phyloP scores from a whole-genome alignment of 2,888 invertebrate genomes.

The Drosophila setosimentum region DNA sequence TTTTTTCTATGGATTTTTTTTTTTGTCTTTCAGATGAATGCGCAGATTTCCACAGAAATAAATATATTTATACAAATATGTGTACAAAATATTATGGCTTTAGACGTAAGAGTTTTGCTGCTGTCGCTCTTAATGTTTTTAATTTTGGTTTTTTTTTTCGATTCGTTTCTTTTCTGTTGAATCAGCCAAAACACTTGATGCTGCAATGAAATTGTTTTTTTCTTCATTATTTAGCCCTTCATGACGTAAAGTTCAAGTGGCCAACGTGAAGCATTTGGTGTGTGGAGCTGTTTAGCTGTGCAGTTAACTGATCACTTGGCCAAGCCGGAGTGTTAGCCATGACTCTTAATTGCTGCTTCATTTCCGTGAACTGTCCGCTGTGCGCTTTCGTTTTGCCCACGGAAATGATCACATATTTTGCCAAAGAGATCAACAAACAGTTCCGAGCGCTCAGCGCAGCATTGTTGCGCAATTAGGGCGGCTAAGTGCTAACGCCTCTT shows the following conservation, averaged over 20 bases:
- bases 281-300: slow-evolving; percentile 22
- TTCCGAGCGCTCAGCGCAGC: slow-evolving; percentile 15
- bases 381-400: slow-evolving; percentile 70
- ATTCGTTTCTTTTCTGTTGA: slow-evolving; percentile 56
- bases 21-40: slow-evolving; percentile 69
- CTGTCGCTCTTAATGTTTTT: slow-evolving; percentile 24
- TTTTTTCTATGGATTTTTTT: slow-evolving; percentile 2
- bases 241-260: slow-evolving; percentile 56
- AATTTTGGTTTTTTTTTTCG: slow-evolving; percentile 17
- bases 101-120: slow-evolving; percentile 43
- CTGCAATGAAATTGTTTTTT: slow-evolving; percentile 51
- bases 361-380: slow-evolving; percentile 64
- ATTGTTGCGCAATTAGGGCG: slow-evolving; percentile 71
- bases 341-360: slow-evolving; percentile 72
- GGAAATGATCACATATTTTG: slow-evolving; percentile 78
- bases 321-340: slow-evolving; percentile 29
- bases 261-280: slow-evolving; percentile 28
- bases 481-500: slow-evolving; percentile 31
- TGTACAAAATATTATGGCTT: slow-evolving; percentile 50
- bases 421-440: slow-evolving; percentile 64
- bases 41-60: slow-evolving; percentile 76
- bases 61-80: slow-evolving; percentile 10
- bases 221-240: slow-evolving; percentile 36
- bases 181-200: slow-evolving; percentile 74
- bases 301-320: slow-evolving; percentile 39